Conservation (phyloP, 64 coral and sea anemone genomes). For the Orbicella faveolata region DNA sequence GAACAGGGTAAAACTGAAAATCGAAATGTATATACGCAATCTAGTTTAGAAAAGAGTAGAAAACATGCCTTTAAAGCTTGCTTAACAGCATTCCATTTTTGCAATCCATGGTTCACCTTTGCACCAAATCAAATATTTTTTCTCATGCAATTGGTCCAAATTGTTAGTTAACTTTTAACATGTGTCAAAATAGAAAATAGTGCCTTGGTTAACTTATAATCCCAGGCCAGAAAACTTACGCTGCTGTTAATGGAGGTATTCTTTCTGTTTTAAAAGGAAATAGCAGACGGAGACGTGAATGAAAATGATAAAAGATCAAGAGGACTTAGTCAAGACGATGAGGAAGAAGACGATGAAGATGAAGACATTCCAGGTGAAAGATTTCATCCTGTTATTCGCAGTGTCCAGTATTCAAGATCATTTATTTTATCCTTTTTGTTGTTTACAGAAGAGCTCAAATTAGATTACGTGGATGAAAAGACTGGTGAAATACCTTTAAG, state of each 20-base stretch:
- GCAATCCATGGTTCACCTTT: too few species aligned
- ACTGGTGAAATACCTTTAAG: slow-evolving; percentile 86
- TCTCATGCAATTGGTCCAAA: too few species aligned
- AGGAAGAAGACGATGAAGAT: slow-evolving; percentile 97
- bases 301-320: slow-evolving; percentile 62
- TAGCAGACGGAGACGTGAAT: slow-evolving; percentile 82
- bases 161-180: too few species aligned
- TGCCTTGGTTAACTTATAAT: too few species aligned
- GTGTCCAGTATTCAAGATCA: background rate
- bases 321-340: slow-evolving; percentile 71
- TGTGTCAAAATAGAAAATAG: too few species aligned
- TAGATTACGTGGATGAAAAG: slow-evolving; percentile 97
- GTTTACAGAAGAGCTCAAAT: slow-evolving; percentile 82
- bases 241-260: background rate
- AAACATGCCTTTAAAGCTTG: too few species aligned
- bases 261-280: slow-evolving; percentile 5
- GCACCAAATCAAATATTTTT: too few species aligned
- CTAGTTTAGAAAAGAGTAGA: too few species aligned
- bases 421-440: background rate
- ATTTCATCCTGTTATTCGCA: background rate
- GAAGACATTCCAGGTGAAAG: slow-evolving; percentile 92
- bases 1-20: too few species aligned
- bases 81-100: too few species aligned
- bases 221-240: too few species aligned
- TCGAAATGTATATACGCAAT: too few species aligned